Evolutionary conservation across 1,140 invertebrate species (phyloP).

Genomic region (Coelopa frigida): DNA sequence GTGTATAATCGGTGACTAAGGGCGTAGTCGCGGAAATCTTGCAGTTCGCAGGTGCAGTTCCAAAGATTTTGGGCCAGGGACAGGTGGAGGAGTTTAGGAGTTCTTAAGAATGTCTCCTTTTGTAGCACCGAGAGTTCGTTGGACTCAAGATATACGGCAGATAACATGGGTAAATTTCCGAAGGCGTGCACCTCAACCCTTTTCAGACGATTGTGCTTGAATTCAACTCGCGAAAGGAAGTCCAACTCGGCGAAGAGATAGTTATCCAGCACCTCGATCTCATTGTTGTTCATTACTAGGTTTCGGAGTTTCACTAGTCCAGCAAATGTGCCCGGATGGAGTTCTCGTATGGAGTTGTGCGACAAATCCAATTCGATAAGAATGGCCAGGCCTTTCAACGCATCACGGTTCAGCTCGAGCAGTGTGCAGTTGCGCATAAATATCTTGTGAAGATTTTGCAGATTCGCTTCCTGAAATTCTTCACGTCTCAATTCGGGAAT

Average conservation of each 20-base stretch:
- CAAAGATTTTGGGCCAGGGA: constrained; percentile 76
- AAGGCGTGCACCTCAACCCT: constrained; percentile 65
- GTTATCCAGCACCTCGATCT: constrained; percentile 61
- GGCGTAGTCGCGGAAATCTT: constrained; percentile 69
- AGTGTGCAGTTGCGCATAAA: constrained; percentile 65
- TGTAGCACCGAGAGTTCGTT: constrained; percentile 64
- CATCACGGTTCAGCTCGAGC: constrained; percentile 58
- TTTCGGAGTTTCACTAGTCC: constrained; percentile 61
- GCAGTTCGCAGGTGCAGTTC: constrained; percentile 80
- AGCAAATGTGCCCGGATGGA: constrained; percentile 65
- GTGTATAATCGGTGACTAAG: constrained; percentile 64
- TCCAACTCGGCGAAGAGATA: constrained; percentile 66
- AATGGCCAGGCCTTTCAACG: constrained; percentile 67
- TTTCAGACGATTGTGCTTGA: constrained; percentile 65
- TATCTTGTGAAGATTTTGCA: constrained; percentile 76
- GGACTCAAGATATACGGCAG: constrained; percentile 58
- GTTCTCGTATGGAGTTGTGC: constrained; percentile 60
- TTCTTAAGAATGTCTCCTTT: constrained; percentile 51
- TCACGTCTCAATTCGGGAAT: constrained; percentile 57
- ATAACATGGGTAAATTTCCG: constrained; percentile 58
- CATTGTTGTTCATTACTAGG: constrained; percentile 65
- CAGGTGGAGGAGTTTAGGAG: constrained; percentile 62
- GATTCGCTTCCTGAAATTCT: constrained; percentile 60
- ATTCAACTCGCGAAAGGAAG: constrained; percentile 65
- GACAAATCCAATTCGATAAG: constrained; percentile 81